Conservation (phyloP, 2,888 invertebrate species). For the Morinoia aosen region DNA sequence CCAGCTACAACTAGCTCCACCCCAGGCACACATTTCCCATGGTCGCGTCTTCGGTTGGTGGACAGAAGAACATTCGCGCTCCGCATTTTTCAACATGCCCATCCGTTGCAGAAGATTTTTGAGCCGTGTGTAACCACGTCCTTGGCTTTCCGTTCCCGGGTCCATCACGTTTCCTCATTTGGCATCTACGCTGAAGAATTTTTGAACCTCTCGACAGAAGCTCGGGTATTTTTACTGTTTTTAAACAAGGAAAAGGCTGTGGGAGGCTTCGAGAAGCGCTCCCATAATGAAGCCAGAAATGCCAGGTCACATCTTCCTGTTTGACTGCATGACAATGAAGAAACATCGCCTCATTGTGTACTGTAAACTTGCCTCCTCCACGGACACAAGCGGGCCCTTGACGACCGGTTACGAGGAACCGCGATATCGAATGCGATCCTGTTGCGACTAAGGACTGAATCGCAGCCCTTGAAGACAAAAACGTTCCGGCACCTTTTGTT, state of each 20-base stretch:
- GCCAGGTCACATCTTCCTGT: constrained; percentile 17
- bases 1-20: neutral
- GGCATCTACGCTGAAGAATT: neutral
- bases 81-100: neutral
- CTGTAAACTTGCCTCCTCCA: neutral
- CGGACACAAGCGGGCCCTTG: neutral
- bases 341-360: constrained; percentile 1
- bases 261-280: neutral
- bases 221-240: neutral
- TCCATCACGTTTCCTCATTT: neutral
- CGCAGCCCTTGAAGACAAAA: neutral
- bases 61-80: neutral
- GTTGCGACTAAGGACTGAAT: neutral
- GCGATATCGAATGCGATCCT: neutral
- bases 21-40: neutral
- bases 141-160: neutral
- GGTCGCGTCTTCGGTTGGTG: neutral
- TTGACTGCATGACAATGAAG: constrained; percentile 12
- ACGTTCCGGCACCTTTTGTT: neutral
- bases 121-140: neutral
- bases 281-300: constrained; percentile 3
- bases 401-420: neutral
- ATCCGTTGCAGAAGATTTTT: neutral
- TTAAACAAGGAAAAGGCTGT: neutral
- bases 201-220: constrained; percentile 3